Conservation (phyloP, 1,140 invertebrate species). For the Aphelinus certus region DNA sequence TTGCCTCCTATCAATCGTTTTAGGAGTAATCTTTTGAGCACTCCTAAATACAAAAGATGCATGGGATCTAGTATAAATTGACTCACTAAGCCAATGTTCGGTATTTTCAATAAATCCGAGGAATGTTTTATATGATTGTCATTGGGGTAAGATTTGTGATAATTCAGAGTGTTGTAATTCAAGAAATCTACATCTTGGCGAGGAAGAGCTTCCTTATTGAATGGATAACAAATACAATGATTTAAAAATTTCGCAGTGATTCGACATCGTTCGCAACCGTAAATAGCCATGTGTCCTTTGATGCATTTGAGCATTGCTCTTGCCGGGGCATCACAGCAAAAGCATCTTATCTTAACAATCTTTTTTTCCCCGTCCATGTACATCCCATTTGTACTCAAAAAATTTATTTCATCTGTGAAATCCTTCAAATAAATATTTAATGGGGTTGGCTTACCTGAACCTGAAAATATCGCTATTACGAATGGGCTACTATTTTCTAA, state of each 20-base stretch:
- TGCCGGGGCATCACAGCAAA: constrained; percentile 19
- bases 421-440: too few relatives aligned
- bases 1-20: neutral
- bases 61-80: constrained; percentile 4
- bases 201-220: too few relatives aligned
- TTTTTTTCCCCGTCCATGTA: neutral
- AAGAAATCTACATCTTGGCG: neutral
- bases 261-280: constrained; percentile 14
- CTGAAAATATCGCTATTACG: too few relatives aligned
- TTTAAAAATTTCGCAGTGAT: neutral
- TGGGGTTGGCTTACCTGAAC: too few relatives aligned
- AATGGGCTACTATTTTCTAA: too few relatives aligned
- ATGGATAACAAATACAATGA: too few relatives aligned
- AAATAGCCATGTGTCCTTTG: constrained; percentile 7
- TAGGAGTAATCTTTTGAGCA: neutral
- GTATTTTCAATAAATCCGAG: neutral
- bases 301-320: neutral
- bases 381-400: constrained; percentile 24
- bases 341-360: constrained; percentile 15
- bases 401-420: constrained; percentile 26
- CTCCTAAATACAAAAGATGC: neutral
- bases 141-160: neutral
- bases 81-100: neutral
- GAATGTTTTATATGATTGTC: neutral
- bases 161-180: neutral